phyloP scores from a whole-genome alignment of 2,888 invertebrate species.

The Campoletis raptor region DNA sequence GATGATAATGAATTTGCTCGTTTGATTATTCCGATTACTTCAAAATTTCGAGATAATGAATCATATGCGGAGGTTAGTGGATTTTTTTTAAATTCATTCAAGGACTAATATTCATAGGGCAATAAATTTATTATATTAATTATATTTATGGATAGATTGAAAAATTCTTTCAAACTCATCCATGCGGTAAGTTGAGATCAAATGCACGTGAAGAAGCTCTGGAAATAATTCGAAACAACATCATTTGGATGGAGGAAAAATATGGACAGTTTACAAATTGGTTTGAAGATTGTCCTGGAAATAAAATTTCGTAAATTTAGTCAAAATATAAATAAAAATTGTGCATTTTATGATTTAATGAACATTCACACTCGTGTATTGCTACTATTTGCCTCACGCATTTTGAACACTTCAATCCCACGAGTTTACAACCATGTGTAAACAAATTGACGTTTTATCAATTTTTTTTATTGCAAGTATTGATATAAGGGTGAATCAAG shows the following conservation, averaged over 20 bases:
- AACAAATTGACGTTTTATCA: background rate
- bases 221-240: slow-evolving; percentile 47
- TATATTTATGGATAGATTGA: slow-evolving; percentile 29
- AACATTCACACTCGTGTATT: background rate
- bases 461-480: too few species aligned
- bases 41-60: background rate
- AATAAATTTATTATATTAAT: background rate
- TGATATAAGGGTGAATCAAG: too few species aligned
- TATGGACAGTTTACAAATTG: slow-evolving; percentile 24
- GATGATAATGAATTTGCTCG: slow-evolving; percentile 29
- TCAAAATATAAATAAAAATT: background rate
- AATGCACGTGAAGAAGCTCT: slow-evolving; percentile 50
- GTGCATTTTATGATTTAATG: background rate
- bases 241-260: slow-evolving; percentile 53
- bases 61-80: slow-evolving; percentile 18
- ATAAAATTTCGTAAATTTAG: too few species aligned
- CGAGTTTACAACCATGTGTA: background rate
- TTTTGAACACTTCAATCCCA: too few species aligned
- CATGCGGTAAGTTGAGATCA: background rate
- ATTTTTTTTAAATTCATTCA: background rate
- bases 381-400: background rate
- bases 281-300: background rate
- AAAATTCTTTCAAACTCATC: slow-evolving; percentile 35
- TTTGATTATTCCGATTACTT: slow-evolving; percentile 29
- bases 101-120: background rate